Conservation (phyloP, 2,888 invertebrate genomes). For the Colletes collaris region DNA sequence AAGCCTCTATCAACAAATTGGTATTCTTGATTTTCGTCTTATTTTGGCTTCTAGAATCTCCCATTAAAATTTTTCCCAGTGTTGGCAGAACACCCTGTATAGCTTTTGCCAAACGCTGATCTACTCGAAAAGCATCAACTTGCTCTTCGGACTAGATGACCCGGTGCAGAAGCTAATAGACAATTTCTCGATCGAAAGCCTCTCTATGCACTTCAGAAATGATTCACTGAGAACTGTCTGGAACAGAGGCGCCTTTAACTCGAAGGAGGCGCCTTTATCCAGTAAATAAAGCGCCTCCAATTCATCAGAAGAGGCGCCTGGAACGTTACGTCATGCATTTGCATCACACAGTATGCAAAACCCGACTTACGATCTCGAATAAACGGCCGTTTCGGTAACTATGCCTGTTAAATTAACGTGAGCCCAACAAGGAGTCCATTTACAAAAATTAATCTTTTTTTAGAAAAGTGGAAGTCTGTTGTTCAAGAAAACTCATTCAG, state of each 20-base stretch:
- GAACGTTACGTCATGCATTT: conserved; percentile 54
- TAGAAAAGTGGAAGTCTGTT: no score
- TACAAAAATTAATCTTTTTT: no score
- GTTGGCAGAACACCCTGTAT: neutral
- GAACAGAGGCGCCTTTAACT: conserved; percentile 57
- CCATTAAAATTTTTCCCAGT: neutral
- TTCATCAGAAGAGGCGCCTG: conserved; percentile 55
- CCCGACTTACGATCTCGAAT: conserved; percentile 46
- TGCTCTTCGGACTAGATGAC: conserved; percentile 1
- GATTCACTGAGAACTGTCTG: conserved; percentile 44
- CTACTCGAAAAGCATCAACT: neutral
- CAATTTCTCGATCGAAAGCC: conserved; percentile 23
- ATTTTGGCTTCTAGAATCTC: no score
- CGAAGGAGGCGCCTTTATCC: conserved; percentile 44
- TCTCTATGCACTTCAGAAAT: conserved; percentile 8
- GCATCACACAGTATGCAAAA: conserved; percentile 52
- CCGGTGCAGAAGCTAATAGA: neutral
- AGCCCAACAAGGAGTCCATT: no score
- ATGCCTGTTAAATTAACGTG: conserved; percentile 26
- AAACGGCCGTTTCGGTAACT: conserved; percentile 35
- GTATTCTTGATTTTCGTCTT: no score
- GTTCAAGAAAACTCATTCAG: no score
- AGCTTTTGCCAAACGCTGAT: neutral
- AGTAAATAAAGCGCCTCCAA: conserved; percentile 48
- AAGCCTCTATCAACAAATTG: no score